Evolutionary conservation across 2,888 invertebrate genomes (phyloP).

Genomic region (Subacronicta megacephala): DNA sequence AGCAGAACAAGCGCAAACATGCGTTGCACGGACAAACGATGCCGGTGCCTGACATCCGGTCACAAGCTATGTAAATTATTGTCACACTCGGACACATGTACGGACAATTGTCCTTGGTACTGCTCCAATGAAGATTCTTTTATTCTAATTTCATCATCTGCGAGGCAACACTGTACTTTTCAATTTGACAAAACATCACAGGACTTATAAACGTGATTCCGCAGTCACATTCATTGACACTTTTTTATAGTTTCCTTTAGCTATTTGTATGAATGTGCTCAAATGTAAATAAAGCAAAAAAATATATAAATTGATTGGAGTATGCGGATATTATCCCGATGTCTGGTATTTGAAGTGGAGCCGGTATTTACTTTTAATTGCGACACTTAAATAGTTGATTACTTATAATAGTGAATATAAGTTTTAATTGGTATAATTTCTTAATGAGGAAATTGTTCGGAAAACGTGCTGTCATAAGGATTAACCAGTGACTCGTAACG

Average conservation of each 20-base stretch:
- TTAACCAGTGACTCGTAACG: constrained; percentile 4
- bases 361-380: constrained; percentile 30
- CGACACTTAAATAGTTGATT: constrained; percentile 19
- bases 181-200: neutral
- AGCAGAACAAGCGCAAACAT: constrained; percentile 61
- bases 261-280: constrained; percentile 5
- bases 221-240: constrained; percentile 3
- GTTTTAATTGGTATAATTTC: constrained; percentile 31
- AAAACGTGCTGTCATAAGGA: constrained; percentile 10
- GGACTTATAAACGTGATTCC: neutral
- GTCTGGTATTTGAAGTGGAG: constrained; percentile 23
- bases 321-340: constrained; percentile 32
- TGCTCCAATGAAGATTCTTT: constrained; percentile 55
- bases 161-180: constrained; percentile 15
- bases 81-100: constrained; percentile 70
- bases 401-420: constrained; percentile 22
- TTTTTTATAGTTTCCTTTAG: constrained; percentile 13
- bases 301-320: constrained; percentile 4
- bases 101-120: constrained; percentile 76
- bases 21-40: constrained; percentile 74
- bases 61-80: constrained; percentile 81
- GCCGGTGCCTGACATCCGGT: constrained; percentile 80
- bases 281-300: constrained; percentile 1
- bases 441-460: constrained; percentile 20
- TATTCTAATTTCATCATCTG: constrained; percentile 38